These are phyloP conservation scores for Matsumyia berberina DNA, from an alignment of 2,888 invertebrate genomes.

Conservation along the genomic window DNA sequence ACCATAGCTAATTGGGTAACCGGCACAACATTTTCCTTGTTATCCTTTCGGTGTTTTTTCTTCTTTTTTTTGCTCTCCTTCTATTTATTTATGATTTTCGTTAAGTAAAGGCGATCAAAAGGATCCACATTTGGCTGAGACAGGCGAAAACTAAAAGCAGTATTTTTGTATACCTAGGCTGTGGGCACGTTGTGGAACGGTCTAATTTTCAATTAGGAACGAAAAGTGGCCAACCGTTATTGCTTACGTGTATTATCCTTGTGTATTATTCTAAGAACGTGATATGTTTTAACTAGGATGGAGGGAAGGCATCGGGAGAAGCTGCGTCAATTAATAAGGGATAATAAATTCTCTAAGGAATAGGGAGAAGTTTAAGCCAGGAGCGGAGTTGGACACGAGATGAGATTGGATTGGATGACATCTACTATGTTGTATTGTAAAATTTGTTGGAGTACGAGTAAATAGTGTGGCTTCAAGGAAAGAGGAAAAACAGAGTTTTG, in stretches of 20 bases:
- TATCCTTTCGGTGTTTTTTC: conserved; percentile 30
- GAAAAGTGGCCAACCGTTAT: conserved; percentile 64
- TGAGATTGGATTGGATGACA: not conserved
- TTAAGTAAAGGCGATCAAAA: conserved; percentile 38
- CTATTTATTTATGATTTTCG: conserved; percentile 49
- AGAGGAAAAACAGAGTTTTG: too few relatives aligned
- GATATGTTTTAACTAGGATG: conserved; percentile 48
- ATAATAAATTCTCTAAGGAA: conserved; percentile 15
- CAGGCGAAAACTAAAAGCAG: conserved; percentile 46
- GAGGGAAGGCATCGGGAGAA: conserved; percentile 18
- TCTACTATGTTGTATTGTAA: too few relatives aligned
- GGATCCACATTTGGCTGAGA: conserved; percentile 43
- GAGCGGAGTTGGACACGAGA: not conserved
- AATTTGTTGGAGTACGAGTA: too few relatives aligned
- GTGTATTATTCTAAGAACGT: conserved; percentile 60
- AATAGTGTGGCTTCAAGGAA: too few relatives aligned
- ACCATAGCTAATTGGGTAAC: conserved; percentile 57
- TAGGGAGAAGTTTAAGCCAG: not conserved
- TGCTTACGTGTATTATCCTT: conserved; percentile 50
- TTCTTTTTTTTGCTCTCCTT: not conserved
- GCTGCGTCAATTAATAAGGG: conserved; percentile 49
- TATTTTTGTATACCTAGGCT: not conserved
- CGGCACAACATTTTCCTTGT: conserved; percentile 39
- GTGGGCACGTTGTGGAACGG: conserved; percentile 46
- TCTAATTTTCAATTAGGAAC: conserved; percentile 72